These are phyloP conservation scores for Iselma pallidipennis DNA, from an alignment of 2,888 invertebrate species.

Conservation along the genomic window DNA sequence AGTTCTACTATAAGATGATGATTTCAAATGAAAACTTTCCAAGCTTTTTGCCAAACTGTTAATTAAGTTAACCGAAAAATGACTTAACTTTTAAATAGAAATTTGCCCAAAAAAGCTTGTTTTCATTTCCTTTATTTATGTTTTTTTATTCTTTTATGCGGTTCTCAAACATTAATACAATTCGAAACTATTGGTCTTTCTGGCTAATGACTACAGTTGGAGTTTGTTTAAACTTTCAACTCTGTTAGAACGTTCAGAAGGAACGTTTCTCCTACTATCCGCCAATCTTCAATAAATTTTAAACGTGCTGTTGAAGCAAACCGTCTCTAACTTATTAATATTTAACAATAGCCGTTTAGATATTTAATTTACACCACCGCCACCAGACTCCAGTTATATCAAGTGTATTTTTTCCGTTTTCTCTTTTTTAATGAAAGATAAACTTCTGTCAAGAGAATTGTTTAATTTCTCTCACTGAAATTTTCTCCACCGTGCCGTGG, in stretches of 20 bases:
- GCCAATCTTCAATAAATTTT: not conserved
- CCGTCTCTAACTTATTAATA: constrained; percentile 1
- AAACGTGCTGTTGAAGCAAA: not conserved
- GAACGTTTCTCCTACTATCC: not conserved
- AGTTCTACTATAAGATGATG: not conserved
- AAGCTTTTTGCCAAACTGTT: not conserved
- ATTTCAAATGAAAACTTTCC: not conserved
- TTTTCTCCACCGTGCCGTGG: no score
- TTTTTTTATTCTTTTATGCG: not conserved
- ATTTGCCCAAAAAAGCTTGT: not conserved
- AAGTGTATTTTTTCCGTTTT: no score
- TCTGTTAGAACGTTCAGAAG: not conserved
- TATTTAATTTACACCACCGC: no score
- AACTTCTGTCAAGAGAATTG: no score
- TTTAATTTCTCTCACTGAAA: no score
- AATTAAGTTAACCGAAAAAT: not conserved
- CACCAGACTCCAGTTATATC: no score
- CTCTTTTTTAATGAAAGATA: no score
- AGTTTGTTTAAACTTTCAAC: constrained; percentile 10
- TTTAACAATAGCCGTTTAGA: not conserved
- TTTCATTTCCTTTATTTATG: not conserved
- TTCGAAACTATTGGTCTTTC: not conserved
- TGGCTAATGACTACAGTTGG: not conserved
- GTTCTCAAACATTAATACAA: constrained; percentile 3
- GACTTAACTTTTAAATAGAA: not conserved